Conservation (phyloP, 2,797 vertebrate species). For the Erithacus rubecula region DNA sequence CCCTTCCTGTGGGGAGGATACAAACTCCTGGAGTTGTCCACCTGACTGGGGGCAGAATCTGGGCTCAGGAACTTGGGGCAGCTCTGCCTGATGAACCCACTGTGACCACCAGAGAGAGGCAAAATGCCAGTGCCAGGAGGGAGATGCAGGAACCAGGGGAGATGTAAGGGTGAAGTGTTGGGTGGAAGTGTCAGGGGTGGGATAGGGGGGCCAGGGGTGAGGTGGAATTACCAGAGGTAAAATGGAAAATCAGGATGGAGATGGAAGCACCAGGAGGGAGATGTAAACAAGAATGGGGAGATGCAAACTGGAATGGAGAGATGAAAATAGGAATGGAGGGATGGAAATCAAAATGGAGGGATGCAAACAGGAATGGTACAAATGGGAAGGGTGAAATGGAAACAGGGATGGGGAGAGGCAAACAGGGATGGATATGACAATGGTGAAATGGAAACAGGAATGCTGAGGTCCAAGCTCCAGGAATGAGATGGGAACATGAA, state of each 20-base stretch:
- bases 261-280: not conserved
- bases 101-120: not conserved
- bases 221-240: not conserved
- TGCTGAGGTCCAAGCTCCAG: not conserved
- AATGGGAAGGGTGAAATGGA: too few species aligned
- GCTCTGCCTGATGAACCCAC: not conserved
- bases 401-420: too few species aligned
- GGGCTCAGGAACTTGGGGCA: not conserved
- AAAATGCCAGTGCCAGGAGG: not conserved
- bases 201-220: not conserved
- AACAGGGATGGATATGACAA: too few species aligned
- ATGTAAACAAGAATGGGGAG: too few species aligned
- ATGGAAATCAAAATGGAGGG: not conserved
- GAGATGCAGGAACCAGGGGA: not conserved
- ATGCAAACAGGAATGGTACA: too few species aligned
- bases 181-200: too few species aligned
- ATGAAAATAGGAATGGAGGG: too few species aligned
- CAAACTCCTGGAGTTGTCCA: not conserved
- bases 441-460: too few species aligned
- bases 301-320: rapidly evolving
- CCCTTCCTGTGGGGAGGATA: not conserved
- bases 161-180: rapidly evolving
- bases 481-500: not conserved
- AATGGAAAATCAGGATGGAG: too few species aligned
- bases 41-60: not conserved